Evolutionary conservation across 2,113 vertebrate genomes (phyloP), one percentile per base, ranked within the genome.

Genomic region (Sterrhoptilus dennistouni): DNA sequence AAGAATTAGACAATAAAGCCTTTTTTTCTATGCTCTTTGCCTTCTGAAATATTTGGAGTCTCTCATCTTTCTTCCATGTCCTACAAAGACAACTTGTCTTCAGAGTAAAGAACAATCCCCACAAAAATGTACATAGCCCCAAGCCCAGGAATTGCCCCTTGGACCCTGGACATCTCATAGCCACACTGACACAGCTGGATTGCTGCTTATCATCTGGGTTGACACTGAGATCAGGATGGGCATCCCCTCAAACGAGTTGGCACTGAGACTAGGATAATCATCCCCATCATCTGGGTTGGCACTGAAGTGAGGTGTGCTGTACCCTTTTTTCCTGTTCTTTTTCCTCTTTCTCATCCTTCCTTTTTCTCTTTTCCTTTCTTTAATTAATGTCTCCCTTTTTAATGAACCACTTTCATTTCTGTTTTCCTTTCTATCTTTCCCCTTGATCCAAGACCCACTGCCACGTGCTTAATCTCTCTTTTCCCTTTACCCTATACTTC

Each of bases 141-240:
- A 53, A 21, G 20, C 17, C 24, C 40, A 21, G 29, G 21, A 6
- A 40, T 9, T 35, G 7, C 6, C 14, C 1, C 7, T 52, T 21
- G 9, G 8, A 38, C 19, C 10, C 12, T 38, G 45, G 45, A 25
- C 8, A 16, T 25, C 13, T 68, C 53, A 35, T 40, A 40, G 28
- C 9, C 40, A 29, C 13, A 53, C 8, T 1, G 4, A 31, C 1
- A 0, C 5, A 19, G 11, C 3, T 83, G 21, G 9, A 47, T 47
- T 9, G 6, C 29, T n/a, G 3, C 20, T 31, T 53, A 47, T 47
- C 47, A 35, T 5, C 24, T 47, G n/a, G 11, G 6, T 3, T 44
- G 18, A 3, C 13, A 7, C 15, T 25, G 38, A 66, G 53, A 45
- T 7, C 23, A 38, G 33, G 23, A 52, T 20, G 0, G 1, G 36